Evolutionary conservation across 2,797 vertebrate species (phyloP), one percentile per base, ranked within the genome.

Genomic region (Hemitrygon akajei): DNA sequence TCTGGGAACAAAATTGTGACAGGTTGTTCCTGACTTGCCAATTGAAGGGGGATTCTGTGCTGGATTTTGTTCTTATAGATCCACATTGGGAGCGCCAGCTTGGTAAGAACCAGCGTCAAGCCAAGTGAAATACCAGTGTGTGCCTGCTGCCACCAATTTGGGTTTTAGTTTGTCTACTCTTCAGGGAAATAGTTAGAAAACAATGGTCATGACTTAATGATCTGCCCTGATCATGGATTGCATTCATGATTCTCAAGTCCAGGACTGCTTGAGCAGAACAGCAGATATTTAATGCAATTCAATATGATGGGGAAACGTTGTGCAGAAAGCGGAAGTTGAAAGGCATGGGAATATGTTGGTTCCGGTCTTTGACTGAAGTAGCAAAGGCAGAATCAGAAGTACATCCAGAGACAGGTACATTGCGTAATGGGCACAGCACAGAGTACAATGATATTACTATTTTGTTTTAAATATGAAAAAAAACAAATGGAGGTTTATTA

Each of bases 41-140:
- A 99, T 99, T 97, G 97, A 98, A 98, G 96, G 97, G 95, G 97
- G 96, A 96, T 94, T 94, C 69, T 94, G 94, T 94, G 96, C 97
- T 97, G 98, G 98, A 98, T 98, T 98, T 98, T 98, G 98, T 98
- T 98, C 86, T 69, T 89, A 98, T 97, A 96, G 96, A 96, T 96
- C 95, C 96, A 95, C 96, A 96, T 96, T 97, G 98, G 97, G 97
- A 97, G 98, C 98, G 96, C 97, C 97, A 97, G 97, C 97, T 97
- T 96, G 97, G 96, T 97, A 91, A 95, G 94, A 94, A 92, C 98
- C 98, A 97, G 97, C 97, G 97, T 98, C 98, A 98, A 98, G 98
- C 98, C 98, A 98, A 97, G 98, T 98, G 97, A 97, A 97, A 97
- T 97, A 97, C 98, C 98, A 98, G 98, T 98, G 98, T 99, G 99